Conservation (phyloP, 1,140 invertebrate species). For the Drosophila lini region DNA sequence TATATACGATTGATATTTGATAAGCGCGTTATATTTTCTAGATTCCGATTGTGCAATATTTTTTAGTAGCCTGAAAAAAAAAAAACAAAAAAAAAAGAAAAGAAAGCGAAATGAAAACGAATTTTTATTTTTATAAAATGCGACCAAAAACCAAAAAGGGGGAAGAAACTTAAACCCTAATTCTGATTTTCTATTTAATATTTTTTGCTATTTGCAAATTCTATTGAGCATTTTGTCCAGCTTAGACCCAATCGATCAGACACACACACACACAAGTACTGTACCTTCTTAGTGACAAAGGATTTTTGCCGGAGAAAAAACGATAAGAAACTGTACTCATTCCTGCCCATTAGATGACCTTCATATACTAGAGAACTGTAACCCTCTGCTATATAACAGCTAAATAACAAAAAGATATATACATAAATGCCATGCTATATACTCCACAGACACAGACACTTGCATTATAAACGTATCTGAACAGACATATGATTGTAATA, state of each 20-base stretch:
- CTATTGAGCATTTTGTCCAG: conserved; percentile 48
- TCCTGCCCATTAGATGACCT: conserved; percentile 82
- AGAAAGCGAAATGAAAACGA: conserved; percentile 28
- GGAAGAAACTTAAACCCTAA: conserved; percentile 15
- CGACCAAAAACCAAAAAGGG: conserved; percentile 57
- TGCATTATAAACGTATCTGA: conserved; percentile 72
- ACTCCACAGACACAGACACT: conserved; percentile 20
- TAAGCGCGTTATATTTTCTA: conserved; percentile 77
- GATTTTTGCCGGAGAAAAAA: conserved; percentile 54
- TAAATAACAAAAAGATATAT: conserved; percentile 35
- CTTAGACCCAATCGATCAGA: conserved; percentile 39
- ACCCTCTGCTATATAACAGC: conserved; percentile 58
- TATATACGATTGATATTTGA: conserved; percentile 65
- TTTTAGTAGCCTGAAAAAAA: conserved; percentile 69
- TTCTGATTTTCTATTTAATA: conserved; percentile 37
- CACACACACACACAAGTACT: conserved; percentile 68
- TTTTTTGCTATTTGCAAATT: conserved; percentile 36
- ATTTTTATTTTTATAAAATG: conserved; percentile 83
- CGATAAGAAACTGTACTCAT: conserved; percentile 65
- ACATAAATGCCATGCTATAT: conserved; percentile 29
- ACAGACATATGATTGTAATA: conserved; percentile 73
- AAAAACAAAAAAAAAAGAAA: conserved; percentile 10
- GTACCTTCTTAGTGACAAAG: conserved; percentile 73
- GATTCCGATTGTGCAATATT: conserved; percentile 80
- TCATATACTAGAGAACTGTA: conserved; percentile 59